These are phyloP conservation scores for Gopherus flavomarginatus DNA, from an alignment of 2,113 vertebrate genomes.

Conservation along the genomic window DNA sequence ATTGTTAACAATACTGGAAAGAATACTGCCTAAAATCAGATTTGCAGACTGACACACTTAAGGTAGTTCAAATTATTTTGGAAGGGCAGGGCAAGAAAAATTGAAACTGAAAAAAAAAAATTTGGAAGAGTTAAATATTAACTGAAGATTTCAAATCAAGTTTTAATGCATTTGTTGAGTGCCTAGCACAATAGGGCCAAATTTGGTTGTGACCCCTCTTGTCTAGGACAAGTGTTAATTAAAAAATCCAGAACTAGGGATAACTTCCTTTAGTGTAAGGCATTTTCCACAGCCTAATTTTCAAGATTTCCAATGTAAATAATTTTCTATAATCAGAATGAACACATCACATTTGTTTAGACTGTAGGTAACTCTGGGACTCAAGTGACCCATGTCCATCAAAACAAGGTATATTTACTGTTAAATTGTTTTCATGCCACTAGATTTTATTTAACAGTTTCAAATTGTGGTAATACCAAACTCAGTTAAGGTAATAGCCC, in stretches of 20 bases:
- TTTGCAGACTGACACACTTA: background rate
- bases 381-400: background rate
- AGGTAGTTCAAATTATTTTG: background rate
- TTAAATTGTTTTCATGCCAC: background rate
- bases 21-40: background rate
- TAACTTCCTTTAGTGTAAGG: background rate
- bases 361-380: background rate
- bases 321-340: background rate
- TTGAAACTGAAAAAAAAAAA: background rate
- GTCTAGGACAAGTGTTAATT: background rate
- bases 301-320: background rate
- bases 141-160: background rate
- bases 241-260: background rate
- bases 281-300: background rate
- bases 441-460: background rate
- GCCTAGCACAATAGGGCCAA: background rate
- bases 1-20: conserved; percentile 1
- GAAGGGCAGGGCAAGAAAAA: background rate
- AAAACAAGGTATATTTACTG: background rate
- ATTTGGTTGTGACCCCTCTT: background rate
- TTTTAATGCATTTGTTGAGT: background rate
- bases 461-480: background rate
- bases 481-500: background rate
- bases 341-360: background rate
- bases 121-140: background rate